Evolutionary conservation across 2,888 invertebrate genomes (phyloP).

Genomic region (Gibbula magus): DNA sequence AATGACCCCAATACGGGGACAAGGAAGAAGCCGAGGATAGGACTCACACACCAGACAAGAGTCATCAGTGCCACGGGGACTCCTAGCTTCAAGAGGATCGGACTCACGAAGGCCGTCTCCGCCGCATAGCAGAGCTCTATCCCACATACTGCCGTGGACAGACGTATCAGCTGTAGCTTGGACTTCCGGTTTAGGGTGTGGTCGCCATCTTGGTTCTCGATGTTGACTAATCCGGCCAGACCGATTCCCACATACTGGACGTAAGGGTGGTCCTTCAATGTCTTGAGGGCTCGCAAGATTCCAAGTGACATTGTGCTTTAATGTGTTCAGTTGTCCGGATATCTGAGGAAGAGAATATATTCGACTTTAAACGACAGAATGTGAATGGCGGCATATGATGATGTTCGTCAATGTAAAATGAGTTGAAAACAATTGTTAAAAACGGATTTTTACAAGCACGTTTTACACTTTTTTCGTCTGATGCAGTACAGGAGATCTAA

Average conservation of each 20-base stretch:
- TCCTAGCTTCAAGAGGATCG: slow-evolving; percentile 91
- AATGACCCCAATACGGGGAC: slow-evolving; percentile 94
- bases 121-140: slow-evolving; percentile 98
- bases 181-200: slow-evolving; percentile 73
- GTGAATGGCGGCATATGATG: no score
- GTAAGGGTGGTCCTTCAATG: slow-evolving; percentile 58
- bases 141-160: slow-evolving; percentile 96
- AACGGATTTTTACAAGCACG: no score
- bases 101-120: slow-evolving; percentile 97
- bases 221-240: slow-evolving; percentile 46
- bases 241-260: slow-evolving; percentile 52
- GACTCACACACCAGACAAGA: slow-evolving; percentile 95
- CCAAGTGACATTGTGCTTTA: slow-evolving; percentile 64
- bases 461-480: no score
- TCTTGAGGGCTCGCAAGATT: slow-evolving; percentile 64
- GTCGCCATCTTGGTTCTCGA: slow-evolving; percentile 33
- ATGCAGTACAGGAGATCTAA: no score
- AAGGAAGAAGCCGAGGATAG: slow-evolving; percentile 93
- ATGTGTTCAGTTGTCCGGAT: not conserved
- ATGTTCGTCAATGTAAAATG: no score
- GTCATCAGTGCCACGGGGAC: slow-evolving; percentile 96
- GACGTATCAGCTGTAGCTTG: slow-evolving; percentile 81
- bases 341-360: not conserved
- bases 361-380: no score
- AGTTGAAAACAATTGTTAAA: no score